Evolutionary conservation across 1,140 invertebrate genomes (phyloP).

Genomic region (Drosophila asahinai): DNA sequence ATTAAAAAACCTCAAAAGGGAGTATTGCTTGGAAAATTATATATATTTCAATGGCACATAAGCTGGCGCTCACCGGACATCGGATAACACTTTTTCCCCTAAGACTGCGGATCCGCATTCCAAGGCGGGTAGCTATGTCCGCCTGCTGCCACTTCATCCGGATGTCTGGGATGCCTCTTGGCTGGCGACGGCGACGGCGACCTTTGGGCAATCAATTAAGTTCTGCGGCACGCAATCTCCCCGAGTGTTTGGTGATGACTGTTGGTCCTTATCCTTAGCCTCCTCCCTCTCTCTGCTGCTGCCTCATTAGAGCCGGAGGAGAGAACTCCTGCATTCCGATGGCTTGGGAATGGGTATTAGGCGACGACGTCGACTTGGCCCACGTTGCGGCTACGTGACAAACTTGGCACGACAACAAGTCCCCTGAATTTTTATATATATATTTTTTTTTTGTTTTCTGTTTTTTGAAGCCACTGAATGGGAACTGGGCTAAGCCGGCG

Average conservation of each 20-base stretch:
- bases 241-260: constrained; percentile 22
- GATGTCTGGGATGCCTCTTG: constrained; percentile 32
- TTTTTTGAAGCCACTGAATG: constrained; percentile 48
- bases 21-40: neutral
- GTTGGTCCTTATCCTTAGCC: neutral
- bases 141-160: constrained; percentile 1
- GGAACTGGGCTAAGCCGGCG: constrained; percentile 23
- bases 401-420: constrained; percentile 54
- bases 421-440: constrained; percentile 7
- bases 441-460: neutral
- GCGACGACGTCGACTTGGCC: neutral
- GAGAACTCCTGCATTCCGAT: constrained; percentile 27
- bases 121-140: neutral
- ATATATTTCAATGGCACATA: too few relatives aligned
- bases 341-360: neutral
- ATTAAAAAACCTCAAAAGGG: neutral
- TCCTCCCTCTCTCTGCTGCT: neutral
- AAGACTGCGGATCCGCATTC: constrained; percentile 3
- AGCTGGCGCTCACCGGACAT: too few relatives aligned
- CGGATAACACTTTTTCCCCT: neutral
- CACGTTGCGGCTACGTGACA: constrained; percentile 73
- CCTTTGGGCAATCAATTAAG: constrained; percentile 48
- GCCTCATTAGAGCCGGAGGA: constrained; percentile 50
- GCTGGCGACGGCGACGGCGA: constrained; percentile 1
- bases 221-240: constrained; percentile 45